Percentiles rank a stretch among this genome's conserved stretches.
Evolutionary conservation across 2,113 vertebrate species (phyloP).

Genomic region (Rhinogobius similis): DNA sequence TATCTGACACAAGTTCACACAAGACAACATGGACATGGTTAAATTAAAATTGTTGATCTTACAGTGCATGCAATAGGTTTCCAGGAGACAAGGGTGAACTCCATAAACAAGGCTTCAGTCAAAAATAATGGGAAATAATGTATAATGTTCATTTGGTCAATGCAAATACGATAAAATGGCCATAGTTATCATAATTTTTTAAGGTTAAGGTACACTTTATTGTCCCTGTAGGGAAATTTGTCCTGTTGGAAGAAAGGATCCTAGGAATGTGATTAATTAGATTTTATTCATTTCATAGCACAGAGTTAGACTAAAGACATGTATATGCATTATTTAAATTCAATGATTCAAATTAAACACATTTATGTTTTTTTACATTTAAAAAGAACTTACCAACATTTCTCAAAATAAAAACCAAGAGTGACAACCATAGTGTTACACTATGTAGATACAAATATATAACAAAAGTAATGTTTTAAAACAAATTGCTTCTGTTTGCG

Average conservation of each 20-base stretch:
- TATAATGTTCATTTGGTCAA: not conserved
- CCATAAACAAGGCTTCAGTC: no score
- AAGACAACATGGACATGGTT: no score
- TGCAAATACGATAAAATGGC: not conserved
- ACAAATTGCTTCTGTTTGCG: constrained; percentile 5
- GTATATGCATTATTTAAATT: not conserved
- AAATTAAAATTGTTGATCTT: no score
- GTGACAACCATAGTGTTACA: constrained; percentile 10
- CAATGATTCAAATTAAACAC: not conserved
- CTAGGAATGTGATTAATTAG: not conserved
- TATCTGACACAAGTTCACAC: no score
- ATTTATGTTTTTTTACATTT: not conserved
- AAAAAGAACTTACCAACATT: not conserved
- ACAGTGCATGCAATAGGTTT: no score
- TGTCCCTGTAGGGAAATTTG: no score
- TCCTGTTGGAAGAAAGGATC: not conserved
- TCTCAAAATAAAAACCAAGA: not conserved
- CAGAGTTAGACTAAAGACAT: not conserved
- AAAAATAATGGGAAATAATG: no score
- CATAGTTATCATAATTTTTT: not conserved
- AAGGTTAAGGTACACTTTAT: no score
- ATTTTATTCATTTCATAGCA: not conserved
- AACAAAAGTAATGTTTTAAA: constrained; percentile 29
- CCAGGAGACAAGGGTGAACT: no score
- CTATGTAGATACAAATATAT: constrained; percentile 27